Percentiles rank a stretch among this genome's conserved stretches.
Evolutionary conservation across 2,797 vertebrate genomes (phyloP).

Genomic region (Malurus splendens): DNA sequence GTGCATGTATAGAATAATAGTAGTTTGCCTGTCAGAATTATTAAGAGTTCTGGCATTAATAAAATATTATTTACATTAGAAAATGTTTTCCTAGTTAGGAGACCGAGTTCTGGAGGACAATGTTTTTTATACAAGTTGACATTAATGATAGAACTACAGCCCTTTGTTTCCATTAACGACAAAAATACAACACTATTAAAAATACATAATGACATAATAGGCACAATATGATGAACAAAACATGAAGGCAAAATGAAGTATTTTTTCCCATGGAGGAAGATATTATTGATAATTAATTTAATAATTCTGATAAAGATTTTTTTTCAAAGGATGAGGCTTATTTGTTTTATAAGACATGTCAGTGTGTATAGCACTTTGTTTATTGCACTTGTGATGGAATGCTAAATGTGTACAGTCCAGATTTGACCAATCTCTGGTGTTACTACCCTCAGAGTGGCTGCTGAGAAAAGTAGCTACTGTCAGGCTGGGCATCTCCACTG

Average conservation of each 20-base stretch:
- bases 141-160: constrained; percentile 38
- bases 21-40: constrained; percentile 41
- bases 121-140: constrained; percentile 49
- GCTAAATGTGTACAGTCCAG: not conserved
- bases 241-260: not conserved
- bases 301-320: not conserved
- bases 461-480: not conserved
- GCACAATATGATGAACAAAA: constrained; percentile 22
- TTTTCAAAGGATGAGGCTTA: not conserved
- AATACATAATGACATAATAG: constrained; percentile 34
- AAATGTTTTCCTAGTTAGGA: constrained; percentile 41
- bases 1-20: not conserved
- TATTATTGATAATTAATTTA: constrained; percentile 8
- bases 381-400: not conserved
- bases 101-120: not conserved
- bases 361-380: not conserved
- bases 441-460: not conserved
- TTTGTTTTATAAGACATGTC: not conserved
- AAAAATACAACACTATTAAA: constrained; percentile 18
- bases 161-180: constrained; percentile 39
- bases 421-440: not conserved
- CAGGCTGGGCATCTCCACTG: not conserved
- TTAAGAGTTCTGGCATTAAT: constrained; percentile 48
- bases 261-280: not conserved
- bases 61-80: constrained; percentile 52